Evolutionary conservation across 23 tunicate species (phyloP).

Genomic region (Oikopleura albicans): DNA sequence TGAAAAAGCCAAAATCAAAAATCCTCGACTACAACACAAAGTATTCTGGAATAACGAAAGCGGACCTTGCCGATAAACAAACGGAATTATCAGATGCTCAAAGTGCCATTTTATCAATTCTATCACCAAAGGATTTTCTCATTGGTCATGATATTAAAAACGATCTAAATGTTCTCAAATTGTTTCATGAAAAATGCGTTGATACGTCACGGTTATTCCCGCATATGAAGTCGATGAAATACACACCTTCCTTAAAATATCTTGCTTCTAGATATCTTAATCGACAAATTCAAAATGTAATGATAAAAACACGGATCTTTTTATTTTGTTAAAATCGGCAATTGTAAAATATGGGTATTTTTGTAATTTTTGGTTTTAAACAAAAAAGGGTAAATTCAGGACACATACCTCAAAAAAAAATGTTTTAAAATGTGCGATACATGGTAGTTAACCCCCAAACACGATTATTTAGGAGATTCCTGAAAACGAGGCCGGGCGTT

Average conservation of each 20-base stretch:
- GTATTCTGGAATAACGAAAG: background rate
- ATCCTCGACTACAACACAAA: background rate
- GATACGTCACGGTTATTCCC: background rate
- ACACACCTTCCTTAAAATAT: background rate
- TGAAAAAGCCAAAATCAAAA: background rate
- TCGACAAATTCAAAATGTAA: background rate
- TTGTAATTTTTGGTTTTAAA: no score
- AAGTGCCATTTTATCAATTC: background rate
- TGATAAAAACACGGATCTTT: no score
- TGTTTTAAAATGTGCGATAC: no score
- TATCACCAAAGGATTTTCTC: background rate
- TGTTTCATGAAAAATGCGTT: no score
- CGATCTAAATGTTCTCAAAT: background rate
- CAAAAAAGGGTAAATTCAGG: no score
- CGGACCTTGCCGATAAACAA: background rate
- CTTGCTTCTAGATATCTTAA: background rate
- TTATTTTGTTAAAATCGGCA: no score
- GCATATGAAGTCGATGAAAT: background rate
- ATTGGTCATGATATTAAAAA: background rate
- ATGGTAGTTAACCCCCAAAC: no score
- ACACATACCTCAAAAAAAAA: no score
- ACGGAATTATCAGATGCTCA: background rate
- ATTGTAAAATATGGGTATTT: no score
- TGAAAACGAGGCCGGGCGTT: no score
- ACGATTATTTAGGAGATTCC: no score